Evolutionary conservation across 1,140 invertebrate genomes (phyloP).

Genomic region (Papilio polytes): DNA sequence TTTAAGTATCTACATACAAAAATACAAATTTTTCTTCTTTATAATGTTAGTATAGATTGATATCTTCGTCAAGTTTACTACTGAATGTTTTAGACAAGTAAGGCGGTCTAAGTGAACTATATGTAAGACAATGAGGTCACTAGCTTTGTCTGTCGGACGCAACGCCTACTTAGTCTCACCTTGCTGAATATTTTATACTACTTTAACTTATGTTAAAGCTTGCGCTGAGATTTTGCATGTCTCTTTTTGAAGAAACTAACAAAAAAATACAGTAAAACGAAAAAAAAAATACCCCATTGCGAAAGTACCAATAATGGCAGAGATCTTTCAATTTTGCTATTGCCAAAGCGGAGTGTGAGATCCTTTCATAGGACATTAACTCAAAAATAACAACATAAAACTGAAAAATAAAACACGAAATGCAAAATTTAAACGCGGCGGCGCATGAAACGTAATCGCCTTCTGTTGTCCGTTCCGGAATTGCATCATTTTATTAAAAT

Average conservation of each 20-base stretch:
- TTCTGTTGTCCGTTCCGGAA: conserved; percentile 3
- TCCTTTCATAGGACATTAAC: no score
- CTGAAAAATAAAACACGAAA: neutral
- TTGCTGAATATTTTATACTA: conserved; percentile 4
- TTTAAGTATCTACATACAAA: no score
- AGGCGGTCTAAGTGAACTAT: neutral
- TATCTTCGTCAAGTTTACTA: no score
- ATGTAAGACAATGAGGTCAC: conserved; percentile 18
- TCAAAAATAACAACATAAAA: neutral
- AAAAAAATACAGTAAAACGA: neutral
- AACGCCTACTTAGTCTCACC: neutral
- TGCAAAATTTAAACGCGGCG: conserved; percentile 3
- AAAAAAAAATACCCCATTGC: neutral
- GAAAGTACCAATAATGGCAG: no score
- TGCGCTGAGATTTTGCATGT: neutral
- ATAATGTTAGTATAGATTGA: no score
- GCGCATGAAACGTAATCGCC: conserved; percentile 10
- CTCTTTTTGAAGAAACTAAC: neutral
- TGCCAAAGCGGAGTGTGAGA: no score
- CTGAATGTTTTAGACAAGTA: no score
- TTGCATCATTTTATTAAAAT: conserved; percentile 26
- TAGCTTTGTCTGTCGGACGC: neutral
- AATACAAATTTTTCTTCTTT: no score
- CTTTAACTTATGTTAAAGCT: conserved; percentile 6
- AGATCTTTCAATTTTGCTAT: no score